phyloP scores from a whole-genome alignment of 35 echinoderm and acorn worm genomes.

The Eucidaris tribuloides region DNA sequence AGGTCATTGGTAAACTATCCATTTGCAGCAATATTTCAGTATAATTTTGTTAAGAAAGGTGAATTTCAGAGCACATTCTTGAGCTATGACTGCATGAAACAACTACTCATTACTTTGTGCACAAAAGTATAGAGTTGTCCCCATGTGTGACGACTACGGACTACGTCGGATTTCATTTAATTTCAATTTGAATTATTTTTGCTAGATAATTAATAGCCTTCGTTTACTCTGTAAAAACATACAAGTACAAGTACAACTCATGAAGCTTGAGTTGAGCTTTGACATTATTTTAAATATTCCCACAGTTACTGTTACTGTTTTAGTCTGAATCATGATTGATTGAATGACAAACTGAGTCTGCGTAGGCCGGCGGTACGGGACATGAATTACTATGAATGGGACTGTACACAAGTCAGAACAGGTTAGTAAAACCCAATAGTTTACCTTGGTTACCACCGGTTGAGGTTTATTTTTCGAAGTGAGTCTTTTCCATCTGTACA shows the following conservation, averaged over 20 bases:
- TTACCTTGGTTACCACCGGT: conserved; percentile 2
- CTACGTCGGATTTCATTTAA: no score
- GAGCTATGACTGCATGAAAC: no score
- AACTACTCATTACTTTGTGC: no score
- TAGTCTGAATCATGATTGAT: neutral
- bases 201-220: no score
- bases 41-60: no score
- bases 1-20: no score
- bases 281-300: neutral
- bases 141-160: no score
- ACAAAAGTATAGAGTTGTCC: no score
- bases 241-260: neutral
- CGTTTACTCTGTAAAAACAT: no score
- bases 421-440: neutral
- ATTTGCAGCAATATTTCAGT: no score
- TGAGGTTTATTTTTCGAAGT: conserved; percentile 11
- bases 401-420: neutral
- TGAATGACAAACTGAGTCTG: neutral
- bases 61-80: no score
- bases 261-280: neutral
- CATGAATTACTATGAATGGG: neutral
- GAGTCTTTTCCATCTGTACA: conserved; percentile 15
- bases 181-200: no score
- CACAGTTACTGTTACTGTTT: neutral
- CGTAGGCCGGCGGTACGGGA: neutral